Evolutionary conservation across 2,797 vertebrate species (phyloP).

Genomic region (Chiroxiphia lanceolata): DNA sequence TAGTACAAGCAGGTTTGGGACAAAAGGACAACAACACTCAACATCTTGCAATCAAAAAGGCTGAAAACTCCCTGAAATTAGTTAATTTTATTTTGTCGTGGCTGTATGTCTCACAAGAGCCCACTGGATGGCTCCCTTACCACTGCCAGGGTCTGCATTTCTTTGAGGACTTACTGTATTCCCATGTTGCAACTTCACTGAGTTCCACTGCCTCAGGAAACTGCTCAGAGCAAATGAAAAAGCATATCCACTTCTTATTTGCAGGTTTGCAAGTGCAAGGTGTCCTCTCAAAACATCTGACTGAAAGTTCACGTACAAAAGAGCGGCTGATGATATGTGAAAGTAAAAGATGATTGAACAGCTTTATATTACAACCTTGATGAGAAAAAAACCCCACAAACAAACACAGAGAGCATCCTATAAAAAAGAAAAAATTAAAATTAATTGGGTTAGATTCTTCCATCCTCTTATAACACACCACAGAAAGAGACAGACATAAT

Average conservation of each 20-base stretch:
- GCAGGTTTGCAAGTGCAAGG: neutral
- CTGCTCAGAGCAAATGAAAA: neutral
- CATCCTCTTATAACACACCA: neutral
- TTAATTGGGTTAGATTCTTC: neutral
- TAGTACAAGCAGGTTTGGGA: neutral
- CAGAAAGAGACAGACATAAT: neutral
- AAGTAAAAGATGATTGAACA: neutral
- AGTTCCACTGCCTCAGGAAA: neutral
- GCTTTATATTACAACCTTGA: neutral
- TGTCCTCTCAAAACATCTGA: neutral
- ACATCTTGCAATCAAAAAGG: neutral
- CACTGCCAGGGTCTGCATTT: neutral
- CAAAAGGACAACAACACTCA: neutral
- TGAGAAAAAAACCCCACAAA: neutral
- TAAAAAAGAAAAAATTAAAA: neutral
- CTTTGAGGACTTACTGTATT: neutral
- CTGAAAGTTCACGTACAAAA: neutral
- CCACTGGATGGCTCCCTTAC: slow-evolving; percentile 32
- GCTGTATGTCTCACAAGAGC: neutral
- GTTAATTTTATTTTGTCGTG: neutral
- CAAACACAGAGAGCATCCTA: neutral
- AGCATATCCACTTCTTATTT: neutral
- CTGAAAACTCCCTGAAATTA: neutral
- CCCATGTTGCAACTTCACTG: accelerated
- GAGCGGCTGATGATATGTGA: neutral